Evolutionary conservation across 2,113 vertebrate genomes (phyloP).

Genomic region (Leptosomus discolor): DNA sequence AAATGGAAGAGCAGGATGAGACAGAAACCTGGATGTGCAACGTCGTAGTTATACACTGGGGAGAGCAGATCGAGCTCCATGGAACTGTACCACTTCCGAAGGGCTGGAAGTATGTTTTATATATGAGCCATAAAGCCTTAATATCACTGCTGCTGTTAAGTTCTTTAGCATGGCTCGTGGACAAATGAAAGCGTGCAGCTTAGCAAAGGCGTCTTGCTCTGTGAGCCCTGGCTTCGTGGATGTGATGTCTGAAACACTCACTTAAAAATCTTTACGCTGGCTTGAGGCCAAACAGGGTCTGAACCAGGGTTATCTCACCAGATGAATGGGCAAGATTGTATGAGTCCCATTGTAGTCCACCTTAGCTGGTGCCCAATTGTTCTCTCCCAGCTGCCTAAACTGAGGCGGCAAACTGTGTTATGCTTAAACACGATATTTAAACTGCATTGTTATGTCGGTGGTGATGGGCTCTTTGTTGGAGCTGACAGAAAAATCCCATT

Average conservation of each 20-base stretch:
- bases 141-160: neutral
- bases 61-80: neutral
- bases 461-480: constrained; percentile 39
- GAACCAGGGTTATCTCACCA: neutral
- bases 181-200: neutral
- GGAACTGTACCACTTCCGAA: neutral
- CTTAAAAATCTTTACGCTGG: neutral
- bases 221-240: neutral
- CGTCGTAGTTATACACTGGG: accelerated
- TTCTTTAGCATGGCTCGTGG: neutral
- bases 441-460: neutral
- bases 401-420: neutral
- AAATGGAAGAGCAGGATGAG: neutral
- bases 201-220: neutral
- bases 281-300: neutral
- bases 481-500: constrained; percentile 48
- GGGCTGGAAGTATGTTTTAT: neutral
- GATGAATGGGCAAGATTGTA: neutral
- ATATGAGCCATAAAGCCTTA: neutral
- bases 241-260: neutral
- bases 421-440: constrained; percentile 23
- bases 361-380: neutral
- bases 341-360: neutral
- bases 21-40: accelerated
- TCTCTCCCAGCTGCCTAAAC: constrained; percentile 19